Base-by-base conservation (phyloP, 2,797 vertebrate species). In the Poeciliopsis paucimaculata region DNA sequence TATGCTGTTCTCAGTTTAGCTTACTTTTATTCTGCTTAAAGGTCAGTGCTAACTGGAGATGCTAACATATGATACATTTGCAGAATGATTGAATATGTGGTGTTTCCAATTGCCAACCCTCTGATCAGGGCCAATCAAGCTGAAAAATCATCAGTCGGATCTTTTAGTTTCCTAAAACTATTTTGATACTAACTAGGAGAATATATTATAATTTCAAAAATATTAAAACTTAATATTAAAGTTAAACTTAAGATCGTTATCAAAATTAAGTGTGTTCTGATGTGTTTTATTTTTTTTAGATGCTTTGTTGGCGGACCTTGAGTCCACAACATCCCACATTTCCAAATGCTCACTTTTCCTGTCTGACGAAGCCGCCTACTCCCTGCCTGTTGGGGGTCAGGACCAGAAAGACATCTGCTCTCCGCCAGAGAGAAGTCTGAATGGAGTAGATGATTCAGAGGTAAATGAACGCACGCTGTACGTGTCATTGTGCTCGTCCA, bases 251-350 rank as follows among this genome's bases (percentile, higher is more conserved):
- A 53, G 20, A 47, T 62, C 31, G 51, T 9, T 16, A 49, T 26
- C 26, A 64, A 72, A 8, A 3, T 68, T 68, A 34, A 12, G 5
- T 18, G 10, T 53, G 39, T 20, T 53, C 3, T 53, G 49, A 53
- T 53, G n/a, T 39, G 12, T 26, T 83, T 78, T 46, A 1, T 46
- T 46, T 83, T 34, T 47, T 5, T 0, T 46, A 99, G 98, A 99
- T 79, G 98, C 98, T 46, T 94, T 99, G 86, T 92, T 99, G 91
- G 98, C 98, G 49, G 98, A 99, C 94, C 95, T 99, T 83, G 98
- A 99, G 95, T 99, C 98, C 71, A 98, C 98, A 87, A 98, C 98
- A 66, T 98, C 97, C 0, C 97, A 98, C 87, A 99, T 99, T 92
- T 97, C 98, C 88, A 98, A 98, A 83, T 90, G 95, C 6, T 97